These are phyloP conservation scores for Montipora sp. DNA, from an alignment of 64 coral and sea anemone species.

Conservation along the genomic window DNA sequence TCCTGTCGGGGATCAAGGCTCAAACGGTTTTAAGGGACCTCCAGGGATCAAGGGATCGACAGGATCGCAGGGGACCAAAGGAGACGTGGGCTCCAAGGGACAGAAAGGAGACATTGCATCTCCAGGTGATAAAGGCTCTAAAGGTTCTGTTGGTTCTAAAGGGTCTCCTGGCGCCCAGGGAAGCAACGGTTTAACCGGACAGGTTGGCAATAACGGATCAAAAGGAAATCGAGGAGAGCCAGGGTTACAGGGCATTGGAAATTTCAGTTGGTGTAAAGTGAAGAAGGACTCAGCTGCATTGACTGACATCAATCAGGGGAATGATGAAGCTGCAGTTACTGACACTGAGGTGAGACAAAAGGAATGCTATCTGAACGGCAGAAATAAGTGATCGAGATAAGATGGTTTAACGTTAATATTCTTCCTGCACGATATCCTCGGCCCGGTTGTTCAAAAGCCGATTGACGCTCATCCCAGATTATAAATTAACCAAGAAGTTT, in stretches of 20 bases:
- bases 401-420: too few relatives aligned
- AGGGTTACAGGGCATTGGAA: slow-evolving; percentile 1
- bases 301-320: background rate
- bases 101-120: background rate
- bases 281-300: background rate
- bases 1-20: background rate
- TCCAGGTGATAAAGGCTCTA: background rate
- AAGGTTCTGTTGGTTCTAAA: background rate
- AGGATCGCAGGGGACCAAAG: background rate
- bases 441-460: too few relatives aligned
- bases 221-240: background rate
- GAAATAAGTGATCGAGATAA: too few relatives aligned
- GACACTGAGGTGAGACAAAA: background rate
- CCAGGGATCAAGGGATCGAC: background rate
- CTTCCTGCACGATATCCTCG: too few relatives aligned
- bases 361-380: too few relatives aligned
- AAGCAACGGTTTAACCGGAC: background rate
- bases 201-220: background rate
- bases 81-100: background rate
- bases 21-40: slow-evolving; percentile 15
- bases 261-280: slow-evolving; percentile 32
- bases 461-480: too few relatives aligned
- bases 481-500: too few relatives aligned
- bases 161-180: slow-evolving; percentile 17
- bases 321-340: background rate